Base-by-base conservation (phyloP, 2,888 invertebrate species). In the Thereva unica region DNA sequence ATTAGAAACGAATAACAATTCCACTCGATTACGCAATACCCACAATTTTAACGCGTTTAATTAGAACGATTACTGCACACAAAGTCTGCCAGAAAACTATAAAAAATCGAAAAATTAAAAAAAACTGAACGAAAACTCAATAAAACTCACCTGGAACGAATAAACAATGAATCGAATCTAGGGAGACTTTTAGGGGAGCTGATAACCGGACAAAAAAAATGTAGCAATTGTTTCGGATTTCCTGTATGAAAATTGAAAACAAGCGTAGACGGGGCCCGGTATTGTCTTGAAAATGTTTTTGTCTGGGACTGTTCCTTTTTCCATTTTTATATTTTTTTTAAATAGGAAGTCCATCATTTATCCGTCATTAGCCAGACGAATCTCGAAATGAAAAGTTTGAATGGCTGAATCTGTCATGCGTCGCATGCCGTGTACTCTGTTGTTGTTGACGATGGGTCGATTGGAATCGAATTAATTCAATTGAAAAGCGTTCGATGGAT, bases 221-320 rank as follows among this genome's bases (percentile, higher is more conserved):
- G 42, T 64, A 54, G 44, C 55, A 35, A 55, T 64, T 49, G 65
- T 66, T 56, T 50, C 38, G 53, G 38, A 66, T 56, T 56, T 50
- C 57, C 57, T 41, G 66, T 5, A 44, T 41, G 50, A 57, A 44
- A 57, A 56, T 52, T 52, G 37, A 57, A 59, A 54, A 12, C 34
- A 54, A 47, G 12, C 45, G 42, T 23, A 23, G 23, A 23, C 23
- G 23, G 23, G 23, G 23, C 23, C 23, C 23, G 23, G 23, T 23
- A 23, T 23, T 23, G 23, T 23, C 23, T 23, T 23, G 23, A 23
- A 23, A 23, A 23, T 23, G 23, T 23, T 23, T 23, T 23, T 23
- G 23, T 23, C 23, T 23, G 1, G 23, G 23, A 23, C 23, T 23
- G 23, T 23, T 23, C 23, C 23, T 23, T 23, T 10, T 37, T 6